Evolutionary conservation across 2,113 vertebrate genomes (phyloP).

Genomic region (Oryzias curvinotus): DNA sequence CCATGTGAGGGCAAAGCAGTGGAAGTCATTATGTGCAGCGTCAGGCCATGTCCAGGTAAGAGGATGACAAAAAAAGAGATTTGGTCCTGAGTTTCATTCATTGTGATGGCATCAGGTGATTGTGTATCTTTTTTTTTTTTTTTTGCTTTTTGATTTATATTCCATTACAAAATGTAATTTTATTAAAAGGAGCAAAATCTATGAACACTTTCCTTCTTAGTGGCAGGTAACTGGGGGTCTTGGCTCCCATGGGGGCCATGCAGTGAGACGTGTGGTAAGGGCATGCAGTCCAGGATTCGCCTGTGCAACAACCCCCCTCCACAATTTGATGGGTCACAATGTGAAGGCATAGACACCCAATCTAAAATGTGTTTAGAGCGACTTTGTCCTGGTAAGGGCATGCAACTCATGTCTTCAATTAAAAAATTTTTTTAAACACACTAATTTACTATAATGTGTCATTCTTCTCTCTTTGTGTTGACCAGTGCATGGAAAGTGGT

Average conservation of each 20-base stretch:
- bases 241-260: slow-evolving; percentile 91
- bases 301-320: slow-evolving; percentile 89
- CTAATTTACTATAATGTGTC: background rate
- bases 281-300: slow-evolving; percentile 83
- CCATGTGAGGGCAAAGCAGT: slow-evolving; percentile 84
- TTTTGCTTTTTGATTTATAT: background rate
- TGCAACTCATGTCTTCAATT: background rate
- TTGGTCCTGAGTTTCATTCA: too few relatives aligned
- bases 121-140: background rate
- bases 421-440: background rate
- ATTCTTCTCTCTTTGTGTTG: slow-evolving; percentile 9
- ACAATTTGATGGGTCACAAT: slow-evolving; percentile 79
- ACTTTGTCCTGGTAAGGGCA: slow-evolving; percentile 84
- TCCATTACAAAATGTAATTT: too few relatives aligned
- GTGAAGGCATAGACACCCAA: slow-evolving; percentile 84
- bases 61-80: background rate
- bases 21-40: slow-evolving; percentile 85
- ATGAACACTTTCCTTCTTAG: slow-evolving; percentile 63
- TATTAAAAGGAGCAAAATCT: background rate
- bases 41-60: slow-evolving; percentile 89
- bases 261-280: slow-evolving; percentile 88
- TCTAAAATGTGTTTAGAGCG: slow-evolving; percentile 87
- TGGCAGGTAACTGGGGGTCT: slow-evolving; percentile 86
- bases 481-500: slow-evolving; percentile 94
- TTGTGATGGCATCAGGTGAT: too few relatives aligned